Percentiles rank a stretch among this genome's conserved stretches.
Conservation (phyloP, 2,113 vertebrate genomes). For the Terrapene triunguis region DNA sequence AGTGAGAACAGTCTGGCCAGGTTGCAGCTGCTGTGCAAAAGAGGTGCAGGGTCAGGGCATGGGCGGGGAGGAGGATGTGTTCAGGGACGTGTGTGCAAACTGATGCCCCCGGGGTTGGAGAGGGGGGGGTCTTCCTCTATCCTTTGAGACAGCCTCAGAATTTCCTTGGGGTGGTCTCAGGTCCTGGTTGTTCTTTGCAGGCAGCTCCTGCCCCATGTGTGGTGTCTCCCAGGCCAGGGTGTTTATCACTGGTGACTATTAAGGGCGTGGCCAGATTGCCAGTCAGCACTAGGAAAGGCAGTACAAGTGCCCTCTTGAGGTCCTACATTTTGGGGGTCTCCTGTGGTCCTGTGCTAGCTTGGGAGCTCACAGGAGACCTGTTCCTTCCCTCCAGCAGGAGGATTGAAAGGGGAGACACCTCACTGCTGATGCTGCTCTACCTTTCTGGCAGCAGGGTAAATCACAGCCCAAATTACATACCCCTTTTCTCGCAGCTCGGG, state of each 20-base stretch:
- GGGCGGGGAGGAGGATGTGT: accelerated
- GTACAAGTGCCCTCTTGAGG: neutral
- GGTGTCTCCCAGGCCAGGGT: neutral
- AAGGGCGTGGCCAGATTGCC: neutral
- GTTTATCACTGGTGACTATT: neutral
- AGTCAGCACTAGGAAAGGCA: neutral
- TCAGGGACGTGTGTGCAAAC: neutral
- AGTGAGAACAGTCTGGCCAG: accelerated
- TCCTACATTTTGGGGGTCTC: neutral
- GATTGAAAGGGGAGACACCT: neutral
- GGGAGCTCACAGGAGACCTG: too few species aligned
- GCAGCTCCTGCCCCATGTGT: neutral
- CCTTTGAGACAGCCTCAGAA: neutral
- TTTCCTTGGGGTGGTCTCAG: neutral
- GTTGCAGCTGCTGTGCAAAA: neutral
- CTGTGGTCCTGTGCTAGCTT: too few species aligned
- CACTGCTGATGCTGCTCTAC: neutral
- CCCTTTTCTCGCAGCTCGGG: neutral
- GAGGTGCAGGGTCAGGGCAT: neutral
- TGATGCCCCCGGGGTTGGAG: neutral
- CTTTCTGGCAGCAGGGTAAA: neutral
- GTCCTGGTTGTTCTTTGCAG: neutral
- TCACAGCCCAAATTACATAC: neutral
- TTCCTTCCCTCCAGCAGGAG: neutral
- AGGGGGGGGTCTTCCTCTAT: neutral